Evolutionary conservation across 1,140 invertebrate genomes (phyloP).

Genomic region (Scaptomyza montana): DNA sequence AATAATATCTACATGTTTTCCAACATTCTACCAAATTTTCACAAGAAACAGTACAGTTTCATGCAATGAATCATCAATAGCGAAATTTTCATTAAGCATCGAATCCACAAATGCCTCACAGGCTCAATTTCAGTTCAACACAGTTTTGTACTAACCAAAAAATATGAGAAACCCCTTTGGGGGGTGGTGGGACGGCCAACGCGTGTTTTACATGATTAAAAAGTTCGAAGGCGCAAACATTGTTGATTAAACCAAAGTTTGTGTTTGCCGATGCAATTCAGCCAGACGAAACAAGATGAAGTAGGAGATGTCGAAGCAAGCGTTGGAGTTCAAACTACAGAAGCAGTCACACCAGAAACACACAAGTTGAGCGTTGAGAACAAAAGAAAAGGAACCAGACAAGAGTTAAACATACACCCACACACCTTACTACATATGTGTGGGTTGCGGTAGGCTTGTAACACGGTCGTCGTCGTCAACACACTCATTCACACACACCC

Average conservation of each 20-base stretch:
- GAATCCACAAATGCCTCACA: background rate
- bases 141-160: too few species aligned
- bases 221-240: conserved; percentile 27
- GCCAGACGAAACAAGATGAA: background rate
- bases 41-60: background rate
- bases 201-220: background rate
- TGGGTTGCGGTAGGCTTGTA: too few species aligned
- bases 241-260: conserved; percentile 54
- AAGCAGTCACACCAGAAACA: too few species aligned
- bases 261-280: conserved; percentile 22
- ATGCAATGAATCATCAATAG: background rate
- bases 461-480: too few species aligned
- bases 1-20: too few species aligned
- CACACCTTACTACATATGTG: background rate
- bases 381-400: background rate
- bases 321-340: too few species aligned
- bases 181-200: too few species aligned
- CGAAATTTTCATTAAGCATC: background rate
- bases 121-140: background rate
- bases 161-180: background rate
- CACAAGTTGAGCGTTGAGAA: too few species aligned
- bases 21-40: too few species aligned
- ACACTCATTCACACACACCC: background rate
- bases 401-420: background rate
- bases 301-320: too few species aligned